Base-by-base conservation (phyloP, 2,113 vertebrate species). In the Orycteropus afer region DNA sequence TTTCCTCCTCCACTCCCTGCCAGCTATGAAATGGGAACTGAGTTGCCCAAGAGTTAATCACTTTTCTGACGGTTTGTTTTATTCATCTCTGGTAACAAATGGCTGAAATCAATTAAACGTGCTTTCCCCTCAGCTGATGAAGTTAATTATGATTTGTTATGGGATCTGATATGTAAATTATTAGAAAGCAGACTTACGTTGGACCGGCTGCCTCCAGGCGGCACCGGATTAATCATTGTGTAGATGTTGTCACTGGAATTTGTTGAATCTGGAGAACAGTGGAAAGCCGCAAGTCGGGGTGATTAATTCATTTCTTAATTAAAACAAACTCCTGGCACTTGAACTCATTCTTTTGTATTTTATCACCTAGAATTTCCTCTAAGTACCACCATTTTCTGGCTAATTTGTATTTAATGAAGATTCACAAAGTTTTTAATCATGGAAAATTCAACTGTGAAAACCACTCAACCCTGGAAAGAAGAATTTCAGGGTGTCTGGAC, bases 181-280 rank as follows among this genome's bases (percentile, higher is more conserved):
- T 98, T 97, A 98, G 98, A 98, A 98, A 98, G 98, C 98, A 97
- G 94, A 99, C 99, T 99, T 98, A 99, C 99, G 96, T 99, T 99
- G 98, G 99, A 99, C 98, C 99, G 99, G 98, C 99, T 99, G 98
- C 99, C 99, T 98, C 99, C 98, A 29, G 99, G 99, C 91, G 99
- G 99, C 98, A 99, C 99, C 94, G 99, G 99, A 99, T 99, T 99
- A 98, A 99, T 99, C 99, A 99, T 99, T 98, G 99, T 99, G 98
- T 99, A 99, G 98, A 99, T 99, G 98, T 99, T 99, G 98, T 99
- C 99, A 98, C 99, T 99, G 98, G 99, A 99, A 98, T 99, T 99
- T 98, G 99, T 99, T 96, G 99, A 99, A 98, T 99, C 99, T 99
- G 98, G 88, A 97, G 97, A 98, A 97, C 95, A 98, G 98, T 95